These are phyloP conservation scores for Caenorhabditis zanzibari DNA, from an alignment of 2,888 invertebrate species.

Conservation along the genomic window DNA sequence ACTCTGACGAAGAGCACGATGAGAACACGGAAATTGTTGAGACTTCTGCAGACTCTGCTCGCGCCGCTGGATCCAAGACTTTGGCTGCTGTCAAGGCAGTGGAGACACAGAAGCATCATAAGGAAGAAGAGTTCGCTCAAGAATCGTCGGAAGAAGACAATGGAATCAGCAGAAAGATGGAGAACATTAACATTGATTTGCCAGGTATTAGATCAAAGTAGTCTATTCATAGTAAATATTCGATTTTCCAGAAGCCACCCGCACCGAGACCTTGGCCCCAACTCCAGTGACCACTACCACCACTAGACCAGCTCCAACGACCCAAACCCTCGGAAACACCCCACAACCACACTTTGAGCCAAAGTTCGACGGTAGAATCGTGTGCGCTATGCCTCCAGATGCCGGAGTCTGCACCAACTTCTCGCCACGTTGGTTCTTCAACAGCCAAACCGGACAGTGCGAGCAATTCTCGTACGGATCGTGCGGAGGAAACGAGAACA, in stretches of 20 bases:
- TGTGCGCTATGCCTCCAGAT: conserved; percentile 79
- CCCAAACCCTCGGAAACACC: conserved; percentile 20
- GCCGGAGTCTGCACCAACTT: conserved; percentile 80
- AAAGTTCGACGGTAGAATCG: conserved; percentile 68
- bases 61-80: conserved; percentile 57
- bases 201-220: conserved; percentile 18
- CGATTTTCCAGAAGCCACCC: conserved; percentile 24
- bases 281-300: conserved; percentile 40
- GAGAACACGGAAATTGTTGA: conserved; percentile 65
- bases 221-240: background rate
- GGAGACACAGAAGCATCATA: conserved; percentile 46
- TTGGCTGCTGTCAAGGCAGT: conserved; percentile 57
- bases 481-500: conserved; percentile 82
- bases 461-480: conserved; percentile 82
- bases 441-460: conserved; percentile 78
- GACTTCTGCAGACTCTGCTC: conserved; percentile 52
- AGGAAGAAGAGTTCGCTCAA: conserved; percentile 21
- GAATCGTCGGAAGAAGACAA: conserved; percentile 15
- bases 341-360: conserved; percentile 60
- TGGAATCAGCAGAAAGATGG: conserved; percentile 44
- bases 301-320: conserved; percentile 17
- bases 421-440: conserved; percentile 81
- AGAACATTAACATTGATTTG: conserved; percentile 51
- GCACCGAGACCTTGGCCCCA: conserved; percentile 40
- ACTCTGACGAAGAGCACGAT: conserved; percentile 58